phyloP scores from a whole-genome alignment of 2,888 invertebrate species.

The Pogonocherus hispidulus region DNA sequence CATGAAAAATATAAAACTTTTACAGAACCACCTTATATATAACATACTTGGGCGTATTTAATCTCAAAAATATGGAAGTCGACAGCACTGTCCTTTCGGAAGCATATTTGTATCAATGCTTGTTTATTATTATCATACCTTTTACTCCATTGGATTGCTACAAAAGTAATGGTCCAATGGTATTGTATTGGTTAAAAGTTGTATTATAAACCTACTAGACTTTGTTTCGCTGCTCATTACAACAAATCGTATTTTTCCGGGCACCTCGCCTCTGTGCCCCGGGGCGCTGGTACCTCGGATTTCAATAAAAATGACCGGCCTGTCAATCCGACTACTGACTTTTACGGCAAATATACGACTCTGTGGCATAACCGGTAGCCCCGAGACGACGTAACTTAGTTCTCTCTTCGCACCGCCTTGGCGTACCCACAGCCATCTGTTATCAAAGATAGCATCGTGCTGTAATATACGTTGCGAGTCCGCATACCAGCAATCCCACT shows the following conservation, averaged over 20 bases:
- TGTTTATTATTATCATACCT: too few relatives aligned
- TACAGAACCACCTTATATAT: too few relatives aligned
- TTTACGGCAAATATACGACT: not conserved
- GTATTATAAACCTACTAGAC: too few relatives aligned
- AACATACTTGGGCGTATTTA: too few relatives aligned
- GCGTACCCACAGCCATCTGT: conserved; percentile 61
- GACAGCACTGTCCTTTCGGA: too few relatives aligned
- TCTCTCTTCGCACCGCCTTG: conserved; percentile 52
- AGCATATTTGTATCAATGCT: too few relatives aligned
- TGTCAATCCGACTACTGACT: not conserved
- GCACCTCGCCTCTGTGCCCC: too few relatives aligned
- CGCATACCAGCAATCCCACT: conserved; percentile 55
- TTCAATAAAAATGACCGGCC: not conserved
- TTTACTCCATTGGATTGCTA: too few relatives aligned
- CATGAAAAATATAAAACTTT: too few relatives aligned
- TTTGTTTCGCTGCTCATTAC: not conserved
- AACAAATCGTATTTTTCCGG: not conserved
- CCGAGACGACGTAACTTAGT: conserved; percentile 44
- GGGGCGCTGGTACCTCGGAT: not conserved
- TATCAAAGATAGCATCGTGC: conserved; percentile 61
- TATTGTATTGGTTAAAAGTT: too few relatives aligned
- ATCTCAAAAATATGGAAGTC: too few relatives aligned
- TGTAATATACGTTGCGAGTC: conserved; percentile 56
- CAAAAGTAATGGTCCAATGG: too few relatives aligned
- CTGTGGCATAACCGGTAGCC: conserved; percentile 18